Conservation (phyloP, 2,888 invertebrate genomes). For the Hypercompe scribonia region DNA sequence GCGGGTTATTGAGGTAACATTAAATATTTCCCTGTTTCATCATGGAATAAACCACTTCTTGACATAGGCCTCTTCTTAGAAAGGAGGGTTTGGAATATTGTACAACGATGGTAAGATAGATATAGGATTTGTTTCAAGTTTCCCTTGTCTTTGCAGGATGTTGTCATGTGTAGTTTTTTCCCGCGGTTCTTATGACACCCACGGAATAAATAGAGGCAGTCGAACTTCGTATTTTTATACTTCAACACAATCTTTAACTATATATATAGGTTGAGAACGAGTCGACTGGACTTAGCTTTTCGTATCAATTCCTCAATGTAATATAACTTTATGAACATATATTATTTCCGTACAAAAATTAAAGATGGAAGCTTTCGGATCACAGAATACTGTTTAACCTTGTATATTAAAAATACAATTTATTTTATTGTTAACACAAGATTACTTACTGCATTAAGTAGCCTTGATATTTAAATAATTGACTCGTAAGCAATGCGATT, state of each 20-base stretch:
- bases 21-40: neutral
- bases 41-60: too few species aligned
- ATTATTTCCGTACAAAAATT: neutral
- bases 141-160: too few species aligned
- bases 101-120: too few species aligned
- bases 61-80: too few species aligned
- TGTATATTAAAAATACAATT: conserved; percentile 5
- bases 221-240: too few species aligned
- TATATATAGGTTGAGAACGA: neutral
- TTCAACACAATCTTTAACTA: too few species aligned
- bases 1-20: neutral
- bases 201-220: too few species aligned
- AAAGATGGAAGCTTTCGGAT: neutral
- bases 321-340: neutral
- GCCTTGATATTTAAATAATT: conserved; percentile 44
- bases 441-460: conserved; percentile 13
- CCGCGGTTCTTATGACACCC: too few species aligned
- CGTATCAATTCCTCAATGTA: too few species aligned
- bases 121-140: too few species aligned
- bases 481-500: conserved; percentile 24
- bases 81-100: too few species aligned
- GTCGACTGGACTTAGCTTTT: neutral
- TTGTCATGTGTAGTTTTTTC: too few species aligned
- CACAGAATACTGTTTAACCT: neutral
- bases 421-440: conserved; percentile 9